Conservation (phyloP, 2,113 vertebrate species). For the Psilopsiagon aymara region DNA sequence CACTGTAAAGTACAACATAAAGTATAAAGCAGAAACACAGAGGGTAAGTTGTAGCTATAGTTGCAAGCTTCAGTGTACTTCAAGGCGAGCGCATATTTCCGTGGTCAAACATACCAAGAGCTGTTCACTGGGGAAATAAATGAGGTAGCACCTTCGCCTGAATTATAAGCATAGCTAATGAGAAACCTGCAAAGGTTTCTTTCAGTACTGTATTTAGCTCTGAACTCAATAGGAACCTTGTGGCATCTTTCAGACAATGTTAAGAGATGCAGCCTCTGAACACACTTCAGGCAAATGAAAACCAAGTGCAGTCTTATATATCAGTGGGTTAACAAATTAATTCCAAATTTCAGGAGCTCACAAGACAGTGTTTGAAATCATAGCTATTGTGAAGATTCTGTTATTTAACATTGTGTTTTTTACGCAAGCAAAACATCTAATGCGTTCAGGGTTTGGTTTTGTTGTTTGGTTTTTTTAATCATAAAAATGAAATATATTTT, state of each 20-base stretch:
- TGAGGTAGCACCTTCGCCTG: not conserved
- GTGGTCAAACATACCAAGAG: not conserved
- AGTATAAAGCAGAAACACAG: not conserved
- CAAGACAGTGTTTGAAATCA: not conserved
- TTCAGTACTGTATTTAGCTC: not conserved
- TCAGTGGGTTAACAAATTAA: not conserved
- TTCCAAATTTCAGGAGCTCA: not conserved
- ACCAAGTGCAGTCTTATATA: not conserved
- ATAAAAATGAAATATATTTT: slow-evolving; percentile 32
- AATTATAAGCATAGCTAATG: slow-evolving; percentile 13
- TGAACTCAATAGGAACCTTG: not conserved
- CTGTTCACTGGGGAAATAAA: slow-evolving; percentile 25
- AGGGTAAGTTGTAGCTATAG: not conserved
- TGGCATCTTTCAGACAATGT: not conserved
- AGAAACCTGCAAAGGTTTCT: slow-evolving; percentile 2
- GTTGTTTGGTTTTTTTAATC: not conserved
- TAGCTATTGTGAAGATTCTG: not conserved
- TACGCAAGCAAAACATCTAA: not conserved
- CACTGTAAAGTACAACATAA: not conserved
- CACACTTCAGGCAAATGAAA: not conserved
- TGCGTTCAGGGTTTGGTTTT: not conserved
- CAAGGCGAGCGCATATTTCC: slow-evolving; percentile 23
- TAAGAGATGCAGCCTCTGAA: not conserved
- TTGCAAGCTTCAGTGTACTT: not conserved
- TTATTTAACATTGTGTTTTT: not conserved